Base-by-base conservation (phyloP, 2,888 invertebrate genomes). In the Adelphocoris suturalis region DNA sequence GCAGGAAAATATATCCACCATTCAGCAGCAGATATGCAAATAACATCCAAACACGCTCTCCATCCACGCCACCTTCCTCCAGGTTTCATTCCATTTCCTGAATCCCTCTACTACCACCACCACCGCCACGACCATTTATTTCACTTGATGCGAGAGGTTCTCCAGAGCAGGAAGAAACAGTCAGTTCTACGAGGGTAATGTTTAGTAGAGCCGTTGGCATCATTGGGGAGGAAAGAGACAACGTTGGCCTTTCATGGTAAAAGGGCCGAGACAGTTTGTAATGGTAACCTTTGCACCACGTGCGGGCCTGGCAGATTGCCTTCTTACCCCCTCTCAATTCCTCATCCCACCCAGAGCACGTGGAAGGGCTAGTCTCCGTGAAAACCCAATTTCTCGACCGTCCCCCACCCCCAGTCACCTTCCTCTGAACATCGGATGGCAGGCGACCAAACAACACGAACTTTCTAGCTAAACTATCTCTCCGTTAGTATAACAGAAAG, bases 251-350 rank as follows among this genome's bases (percentile, higher is more conserved):
- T 85, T 85, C 61, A 61, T 37, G 48, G 82, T 55, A 52, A 82
- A 82, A 55, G 57, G 85, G 37, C 85, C n/a, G 16, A 23, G 46
- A 37, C 23, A 85, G 85, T 61, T 85, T 85, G 85, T 85, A 85
- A 85, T 85, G 85, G 61, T 61, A 57, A 85, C 85, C 85, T 85
- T 85, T 85, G 57, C 85, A 61, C 57, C 57, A 28, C 57, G 85
- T 85, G 57, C 57, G 55, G 61, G 55, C 37, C 61, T 85, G 85
- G 85, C 85, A 85, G 85, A 55, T 61, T 61, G 85, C 85, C 85
- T 85, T 85, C 85, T 68, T 68, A 68, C 68, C 68, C 68, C 68
- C 11, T 68, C 37, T 80, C 78, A n/a, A 46, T 68, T 23, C 68
- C 68, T 46, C 78, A 80, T 80, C 78, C 78, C 16, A 16, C 16